These are phyloP conservation scores for Podiceps cristatus DNA, from an alignment of 2,113 vertebrate genomes.

Conservation along the genomic window DNA sequence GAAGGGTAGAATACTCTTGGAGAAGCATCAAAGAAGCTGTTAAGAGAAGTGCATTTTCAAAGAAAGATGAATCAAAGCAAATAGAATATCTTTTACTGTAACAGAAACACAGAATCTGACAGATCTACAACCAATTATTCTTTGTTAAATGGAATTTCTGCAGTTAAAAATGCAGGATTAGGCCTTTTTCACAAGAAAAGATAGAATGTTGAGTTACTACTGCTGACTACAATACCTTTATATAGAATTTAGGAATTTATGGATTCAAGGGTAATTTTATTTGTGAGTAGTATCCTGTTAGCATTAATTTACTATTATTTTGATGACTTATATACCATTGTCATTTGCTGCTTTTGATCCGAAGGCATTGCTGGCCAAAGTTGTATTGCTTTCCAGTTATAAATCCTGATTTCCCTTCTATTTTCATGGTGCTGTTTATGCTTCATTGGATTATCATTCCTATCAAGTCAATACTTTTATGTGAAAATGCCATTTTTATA, in stretches of 20 bases:
- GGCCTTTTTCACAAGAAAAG: not conserved
- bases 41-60: not conserved
- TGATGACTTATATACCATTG: not conserved
- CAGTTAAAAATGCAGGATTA: not conserved
- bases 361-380: not conserved
- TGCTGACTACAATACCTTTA: not conserved
- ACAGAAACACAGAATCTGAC: not conserved
- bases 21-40: not conserved
- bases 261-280: not conserved
- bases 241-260: not conserved
- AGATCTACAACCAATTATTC: not conserved
- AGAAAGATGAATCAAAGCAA: not conserved
- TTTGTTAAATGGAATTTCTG: not conserved
- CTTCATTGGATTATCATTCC: not conserved
- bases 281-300: not conserved
- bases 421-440: not conserved
- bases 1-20: not conserved
- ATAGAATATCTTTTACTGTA: not conserved
- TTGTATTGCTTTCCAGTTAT: not conserved
- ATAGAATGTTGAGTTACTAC: not conserved
- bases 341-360: not conserved
- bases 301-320: not conserved
- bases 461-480: not conserved
- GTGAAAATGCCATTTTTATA: not conserved
- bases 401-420: not conserved